Evolutionary conservation across 1,140 invertebrate species (phyloP).

Genomic region (Orussus abietinus): DNA sequence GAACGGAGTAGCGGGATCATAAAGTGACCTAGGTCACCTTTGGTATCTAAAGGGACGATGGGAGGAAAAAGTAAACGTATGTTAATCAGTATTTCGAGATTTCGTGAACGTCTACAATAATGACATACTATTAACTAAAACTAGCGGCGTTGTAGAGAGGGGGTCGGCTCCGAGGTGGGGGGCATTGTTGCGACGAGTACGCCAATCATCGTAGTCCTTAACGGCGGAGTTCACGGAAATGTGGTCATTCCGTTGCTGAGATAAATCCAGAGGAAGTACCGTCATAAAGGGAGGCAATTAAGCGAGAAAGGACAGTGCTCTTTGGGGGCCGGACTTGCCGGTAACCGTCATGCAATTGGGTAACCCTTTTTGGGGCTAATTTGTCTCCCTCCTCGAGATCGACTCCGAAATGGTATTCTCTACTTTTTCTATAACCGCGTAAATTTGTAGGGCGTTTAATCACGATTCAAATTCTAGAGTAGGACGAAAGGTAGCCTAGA

Average conservation of each 20-base stretch:
- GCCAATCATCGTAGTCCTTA: too few relatives aligned
- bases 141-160: neutral
- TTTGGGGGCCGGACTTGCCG: too few relatives aligned
- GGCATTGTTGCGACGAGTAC: too few relatives aligned
- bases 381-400: slow-evolving; percentile 13
- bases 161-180: slow-evolving; percentile 2
- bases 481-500: slow-evolving; percentile 40
- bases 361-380: too few relatives aligned
- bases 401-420: slow-evolving; percentile 12
- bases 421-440: slow-evolving; percentile 29
- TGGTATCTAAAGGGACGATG: neutral
- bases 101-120: slow-evolving; percentile 20
- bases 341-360: too few relatives aligned
- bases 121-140: slow-evolving; percentile 2
- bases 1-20: too few relatives aligned
- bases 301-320: too few relatives aligned
- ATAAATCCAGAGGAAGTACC: too few relatives aligned
- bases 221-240: too few relatives aligned
- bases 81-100: slow-evolving; percentile 31
- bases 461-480: slow-evolving; percentile 33
- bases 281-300: too few relatives aligned
- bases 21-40: too few relatives aligned
- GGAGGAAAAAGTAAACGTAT: slow-evolving; percentile 12
- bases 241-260: too few relatives aligned
- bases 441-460: slow-evolving; percentile 17